Base-by-base conservation (phyloP, 2,797 vertebrate genomes). In the Delichon dasypus region DNA sequence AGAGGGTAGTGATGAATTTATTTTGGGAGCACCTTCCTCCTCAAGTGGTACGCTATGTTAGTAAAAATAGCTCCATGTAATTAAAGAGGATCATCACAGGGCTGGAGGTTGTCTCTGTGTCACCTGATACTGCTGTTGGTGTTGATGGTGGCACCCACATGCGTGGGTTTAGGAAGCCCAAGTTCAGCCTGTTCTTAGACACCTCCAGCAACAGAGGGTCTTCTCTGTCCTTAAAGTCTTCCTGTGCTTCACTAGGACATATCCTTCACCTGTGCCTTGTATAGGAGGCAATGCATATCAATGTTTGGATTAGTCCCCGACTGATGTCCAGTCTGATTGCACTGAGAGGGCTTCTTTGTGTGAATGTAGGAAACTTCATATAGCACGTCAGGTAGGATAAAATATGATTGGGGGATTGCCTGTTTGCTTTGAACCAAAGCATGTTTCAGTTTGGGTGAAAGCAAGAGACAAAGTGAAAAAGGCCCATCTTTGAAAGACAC, bases 21-120 rank as follows among this genome's bases (percentile, higher is more conserved):
- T 51, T 60, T 62, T 82, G 81, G 64, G 58, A 86, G 40, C 32
- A 70, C 20, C n/a, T 75, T 87, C 51, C 22, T 93, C 36, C 74
- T 90, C 60, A 51, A 51, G 45, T 2, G 10, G 16, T 48, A 20
- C 27, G 36, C 34, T 40, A 27, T 32, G 18, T 67, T 75, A 75
- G 36, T 47, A 89, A 94, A 93, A 88, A 88, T 85, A 96, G 68
- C n/a, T 40, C 55, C 22, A 18, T 78, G 77, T 44, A 72, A 92
- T 73, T 40, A 76, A 81, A 78, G 65, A 81, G 44, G 61, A 85
- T 47, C 58, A 65, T 83, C 76, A 72, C 34, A 84, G 85, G 25
- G 47, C 65, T 72, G 55, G 60, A 87, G 82, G 45, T 29, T 68
- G 34, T 72, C 73, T 71, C 57, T 89, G 40, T 68, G 54, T 61